Base-by-base conservation (phyloP, 2,888 invertebrate genomes). In the Baccha elongata region DNA sequence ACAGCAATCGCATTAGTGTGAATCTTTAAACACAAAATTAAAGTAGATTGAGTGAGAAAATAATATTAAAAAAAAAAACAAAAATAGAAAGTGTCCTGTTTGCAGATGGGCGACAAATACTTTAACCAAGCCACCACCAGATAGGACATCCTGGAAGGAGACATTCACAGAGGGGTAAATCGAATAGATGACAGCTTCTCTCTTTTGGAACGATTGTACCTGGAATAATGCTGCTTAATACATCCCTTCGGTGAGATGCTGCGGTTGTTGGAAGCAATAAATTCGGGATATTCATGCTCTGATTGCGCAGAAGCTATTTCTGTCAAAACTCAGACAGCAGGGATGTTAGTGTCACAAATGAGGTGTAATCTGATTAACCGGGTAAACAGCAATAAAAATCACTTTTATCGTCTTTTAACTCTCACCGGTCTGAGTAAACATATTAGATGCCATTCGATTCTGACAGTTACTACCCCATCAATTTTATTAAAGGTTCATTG, bases 51-150 rank as follows among this genome's bases (percentile, higher is more conserved):
- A 71, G 64, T 46, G 65, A 78, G 71, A 78, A 83, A 68, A 73
- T 73, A 69, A 83, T 78, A 83, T 78, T 83, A 83, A 78, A 83
- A 83, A 78, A n/a, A 78, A 78, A 83, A 68, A 73, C 78, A 69
- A 83, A 83, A 83, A 83, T 83, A 83, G 83, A 83, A 83, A 78
- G 83, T 83, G 76, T 64, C 72, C 76, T 73, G 83, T 68, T 58
- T 78, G 83, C 83, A 83, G 83, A 83, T 83, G 83, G 83, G 72
- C 64, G 76, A 83, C 83, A 83, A 83, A 83, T 83, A 78, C 78
- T 73, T 68, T 42, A n/a, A 65, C 17, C 67, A 44, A 32, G 48
- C 46, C 48, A 37, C 13, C 62, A 15, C 10, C 8, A 7, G 2
- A 37, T 1, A 5, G 23, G 35, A 50, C 55, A 68, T 73, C 55